Conservation (phyloP, 2,113 vertebrate species). For the Kryptolebias marmoratus region DNA sequence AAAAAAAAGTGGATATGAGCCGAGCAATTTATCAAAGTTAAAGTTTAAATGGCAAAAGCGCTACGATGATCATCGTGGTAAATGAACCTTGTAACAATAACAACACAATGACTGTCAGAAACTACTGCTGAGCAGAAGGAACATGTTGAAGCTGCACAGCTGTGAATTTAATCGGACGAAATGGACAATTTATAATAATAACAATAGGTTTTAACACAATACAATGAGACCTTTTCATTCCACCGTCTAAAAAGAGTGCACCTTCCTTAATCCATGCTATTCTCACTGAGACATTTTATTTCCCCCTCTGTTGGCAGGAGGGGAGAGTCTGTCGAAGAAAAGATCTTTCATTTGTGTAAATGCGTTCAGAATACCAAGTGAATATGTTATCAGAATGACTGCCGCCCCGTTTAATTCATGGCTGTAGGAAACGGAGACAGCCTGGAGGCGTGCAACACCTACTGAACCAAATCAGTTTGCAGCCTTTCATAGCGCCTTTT, state of each 20-base stretch:
- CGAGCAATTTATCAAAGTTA: neutral
- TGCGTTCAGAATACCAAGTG: neutral
- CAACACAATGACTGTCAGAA: neutral
- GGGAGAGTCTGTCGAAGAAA: neutral
- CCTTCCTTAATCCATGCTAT: neutral
- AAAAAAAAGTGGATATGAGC: too few relatives aligned
- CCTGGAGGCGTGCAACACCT: neutral
- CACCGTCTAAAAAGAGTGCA: neutral
- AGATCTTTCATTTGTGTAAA: neutral
- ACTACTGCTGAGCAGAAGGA: neutral
- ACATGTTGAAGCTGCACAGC: too few relatives aligned
- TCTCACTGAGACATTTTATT: neutral
- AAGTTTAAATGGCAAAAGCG: neutral
- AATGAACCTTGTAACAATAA: neutral
- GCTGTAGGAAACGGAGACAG: neutral
- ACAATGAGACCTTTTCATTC: too few relatives aligned
- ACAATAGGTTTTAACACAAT: too few relatives aligned
- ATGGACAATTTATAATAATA: too few relatives aligned
- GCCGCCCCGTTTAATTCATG: neutral
- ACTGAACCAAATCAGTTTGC: too few relatives aligned
- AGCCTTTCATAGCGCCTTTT: too few relatives aligned
- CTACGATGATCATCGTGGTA: neutral
- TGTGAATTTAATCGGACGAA: too few relatives aligned
- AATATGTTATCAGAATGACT: neutral
- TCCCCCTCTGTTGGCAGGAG: neutral